phyloP scores from a whole-genome alignment of 2,797 vertebrate genomes.

The Buceros bicornis region DNA sequence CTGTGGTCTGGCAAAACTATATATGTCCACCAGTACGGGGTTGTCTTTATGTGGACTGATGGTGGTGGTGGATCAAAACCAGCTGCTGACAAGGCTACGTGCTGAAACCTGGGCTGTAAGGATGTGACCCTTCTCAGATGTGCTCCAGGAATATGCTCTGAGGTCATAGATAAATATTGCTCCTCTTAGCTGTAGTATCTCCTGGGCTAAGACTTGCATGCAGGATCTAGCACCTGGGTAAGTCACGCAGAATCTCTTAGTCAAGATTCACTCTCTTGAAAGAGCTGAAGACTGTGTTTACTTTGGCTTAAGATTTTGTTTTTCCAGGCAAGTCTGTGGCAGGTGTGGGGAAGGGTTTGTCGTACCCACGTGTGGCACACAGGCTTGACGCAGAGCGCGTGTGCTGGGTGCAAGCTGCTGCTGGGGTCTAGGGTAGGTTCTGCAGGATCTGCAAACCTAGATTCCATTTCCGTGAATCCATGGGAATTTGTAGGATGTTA shows the following conservation, averaged over 20 bases:
- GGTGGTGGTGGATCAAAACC: not conserved
- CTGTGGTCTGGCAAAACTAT: not conserved
- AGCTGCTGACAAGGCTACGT: not conserved
- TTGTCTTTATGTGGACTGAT: not conserved
- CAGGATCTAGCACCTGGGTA: not conserved
- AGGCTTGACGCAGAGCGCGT: not conserved
- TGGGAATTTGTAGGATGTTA: not conserved
- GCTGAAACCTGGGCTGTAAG: not conserved
- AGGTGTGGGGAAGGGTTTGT: not conserved
- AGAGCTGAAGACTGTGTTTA: not conserved
- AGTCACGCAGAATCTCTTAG: not conserved
- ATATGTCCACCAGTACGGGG: not conserved
- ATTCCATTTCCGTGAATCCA: not conserved
- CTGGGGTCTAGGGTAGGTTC: not conserved
- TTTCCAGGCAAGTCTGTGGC: not conserved
- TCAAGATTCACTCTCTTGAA: not conserved
- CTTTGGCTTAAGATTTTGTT: not conserved
- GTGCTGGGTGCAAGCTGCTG: not conserved
- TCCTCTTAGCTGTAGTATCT: not conserved
- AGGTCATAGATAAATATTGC: fast-evolving
- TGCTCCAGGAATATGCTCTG: not conserved
- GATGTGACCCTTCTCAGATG: not conserved
- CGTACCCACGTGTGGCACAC: not conserved
- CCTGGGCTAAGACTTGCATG: not conserved
- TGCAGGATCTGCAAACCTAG: not conserved